Base-by-base conservation (phyloP, 37 sponge, comb jelly and placozoan species). In the Petrosia ficiformis region DNA sequence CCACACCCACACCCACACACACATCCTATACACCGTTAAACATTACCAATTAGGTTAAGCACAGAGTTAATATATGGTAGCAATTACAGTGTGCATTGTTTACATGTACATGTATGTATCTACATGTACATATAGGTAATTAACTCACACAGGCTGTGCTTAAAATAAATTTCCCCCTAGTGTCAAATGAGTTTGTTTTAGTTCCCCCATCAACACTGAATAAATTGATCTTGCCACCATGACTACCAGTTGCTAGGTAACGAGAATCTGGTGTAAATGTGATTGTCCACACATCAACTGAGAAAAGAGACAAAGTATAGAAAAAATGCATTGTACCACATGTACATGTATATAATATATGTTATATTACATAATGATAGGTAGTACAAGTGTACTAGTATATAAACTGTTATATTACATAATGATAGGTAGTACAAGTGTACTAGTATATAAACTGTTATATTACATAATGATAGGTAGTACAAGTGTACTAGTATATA, bases 271-370 rank as follows among this genome's bases (percentile, higher is more conserved):
- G 83, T 22, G 99, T 95, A 82, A 95, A 93, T 0, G 76, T 83
- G 35, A 98, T 63, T 6, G 99, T 85, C 99, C 99, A 98, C 4
- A 90, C 89, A 84, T 98, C 96, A 30, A 87, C 97, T 85, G 79
- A 38, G 74, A 48, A 48, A 57, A 80, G 77, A 21, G 88, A 85
- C 26, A 71, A 57, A 60, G 85, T 87, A 58, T 44, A 67, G 42
- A 67, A 44, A 4, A 59, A 81, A 4, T 72, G 82, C 19, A 66
- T 76, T 2, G 74, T 59, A 6, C 68, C 80, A n/a, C n/a, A n/a
- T n/a, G n/a, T n/a, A n/a, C n/a, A n/a, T n/a, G 54, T 19, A 19
- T 48, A 10, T 48, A 19, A 48, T 19, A 16, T 48, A 48, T 10
- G 16, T 10, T 48, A 10, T 16, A 10, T 19, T 16, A 48, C 14